Conservation (phyloP, 2,113 vertebrate species). For the Daphoenositta chrysoptera region DNA sequence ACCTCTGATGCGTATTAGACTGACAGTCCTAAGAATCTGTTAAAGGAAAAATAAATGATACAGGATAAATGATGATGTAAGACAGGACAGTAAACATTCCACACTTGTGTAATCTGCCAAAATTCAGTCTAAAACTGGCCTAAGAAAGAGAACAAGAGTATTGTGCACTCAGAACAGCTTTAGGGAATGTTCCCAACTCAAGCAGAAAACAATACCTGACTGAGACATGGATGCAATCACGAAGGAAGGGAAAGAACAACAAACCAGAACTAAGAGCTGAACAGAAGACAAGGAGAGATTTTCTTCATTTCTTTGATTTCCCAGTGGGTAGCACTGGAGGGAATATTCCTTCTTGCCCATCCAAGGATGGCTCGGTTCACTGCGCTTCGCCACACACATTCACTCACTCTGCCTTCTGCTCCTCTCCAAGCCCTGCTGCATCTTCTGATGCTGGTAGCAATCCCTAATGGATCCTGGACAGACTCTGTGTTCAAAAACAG, state of each 20-base stretch:
- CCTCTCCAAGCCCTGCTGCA: background rate
- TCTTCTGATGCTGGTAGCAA: background rate
- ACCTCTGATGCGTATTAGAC: conserved; percentile 6
- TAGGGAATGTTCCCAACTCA: conserved; percentile 18
- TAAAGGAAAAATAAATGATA: conserved; percentile 47
- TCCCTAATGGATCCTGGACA: background rate
- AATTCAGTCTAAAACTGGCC: conserved; percentile 4
- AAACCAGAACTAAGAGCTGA: conserved; percentile 20
- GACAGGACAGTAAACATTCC: conserved; percentile 13
- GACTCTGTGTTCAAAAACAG: background rate
- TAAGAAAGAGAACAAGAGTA: conserved; percentile 2
- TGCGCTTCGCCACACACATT: background rate
- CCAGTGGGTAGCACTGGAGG: background rate
- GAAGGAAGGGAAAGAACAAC: background rate
- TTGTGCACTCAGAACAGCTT: background rate
- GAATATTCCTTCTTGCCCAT: background rate
- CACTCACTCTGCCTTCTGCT: background rate
- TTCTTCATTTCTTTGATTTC: conserved; percentile 15
- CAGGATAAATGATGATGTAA: conserved; percentile 46
- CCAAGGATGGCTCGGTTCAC: background rate
- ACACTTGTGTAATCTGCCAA: conserved; percentile 25
- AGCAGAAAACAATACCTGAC: conserved; percentile 49
- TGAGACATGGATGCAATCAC: background rate
- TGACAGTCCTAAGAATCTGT: conserved; percentile 39
- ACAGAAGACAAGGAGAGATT: background rate